Evolutionary conservation across 53 echinoderm and acorn worm species (phyloP).

Genomic region (Henricia sp.): DNA sequence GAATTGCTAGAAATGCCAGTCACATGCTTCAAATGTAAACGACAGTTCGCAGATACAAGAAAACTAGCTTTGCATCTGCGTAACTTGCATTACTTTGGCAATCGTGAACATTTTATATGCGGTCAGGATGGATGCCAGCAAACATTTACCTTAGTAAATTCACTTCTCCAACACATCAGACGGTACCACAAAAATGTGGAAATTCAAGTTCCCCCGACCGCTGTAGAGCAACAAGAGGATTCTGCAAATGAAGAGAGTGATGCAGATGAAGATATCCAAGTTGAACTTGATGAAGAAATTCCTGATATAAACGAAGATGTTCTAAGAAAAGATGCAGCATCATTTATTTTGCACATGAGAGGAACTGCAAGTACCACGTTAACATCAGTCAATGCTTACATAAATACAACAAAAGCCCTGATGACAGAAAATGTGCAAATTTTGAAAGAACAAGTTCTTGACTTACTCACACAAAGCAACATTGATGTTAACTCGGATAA

Average conservation of each 20-base stretch:
- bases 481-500: constrained; percentile 55
- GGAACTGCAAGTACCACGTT: constrained; percentile 7
- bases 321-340: constrained; percentile 11
- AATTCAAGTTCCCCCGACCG: background rate
- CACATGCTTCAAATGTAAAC: background rate
- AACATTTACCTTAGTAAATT: too few species aligned
- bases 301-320: background rate
- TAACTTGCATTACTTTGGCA: constrained; percentile 24
- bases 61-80: constrained; percentile 46
- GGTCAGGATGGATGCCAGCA: constrained; percentile 47
- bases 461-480: constrained; percentile 12
- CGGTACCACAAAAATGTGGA: background rate
- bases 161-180: constrained; percentile 43
- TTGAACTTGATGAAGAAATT: constrained; percentile 5
- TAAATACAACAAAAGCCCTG: constrained; percentile 16
- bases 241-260: background rate
- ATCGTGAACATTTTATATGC: constrained; percentile 45
- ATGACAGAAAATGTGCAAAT: background rate
- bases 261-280: constrained; percentile 1
- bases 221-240: background rate
- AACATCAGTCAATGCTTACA: background rate
- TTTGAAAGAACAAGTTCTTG: constrained; percentile 12
- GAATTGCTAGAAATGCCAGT: background rate
- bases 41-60: constrained; percentile 3
- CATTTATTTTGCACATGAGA: constrained; percentile 39